Conservation (phyloP, 2,888 invertebrate genomes). For the Argyresthia albistria region DNA sequence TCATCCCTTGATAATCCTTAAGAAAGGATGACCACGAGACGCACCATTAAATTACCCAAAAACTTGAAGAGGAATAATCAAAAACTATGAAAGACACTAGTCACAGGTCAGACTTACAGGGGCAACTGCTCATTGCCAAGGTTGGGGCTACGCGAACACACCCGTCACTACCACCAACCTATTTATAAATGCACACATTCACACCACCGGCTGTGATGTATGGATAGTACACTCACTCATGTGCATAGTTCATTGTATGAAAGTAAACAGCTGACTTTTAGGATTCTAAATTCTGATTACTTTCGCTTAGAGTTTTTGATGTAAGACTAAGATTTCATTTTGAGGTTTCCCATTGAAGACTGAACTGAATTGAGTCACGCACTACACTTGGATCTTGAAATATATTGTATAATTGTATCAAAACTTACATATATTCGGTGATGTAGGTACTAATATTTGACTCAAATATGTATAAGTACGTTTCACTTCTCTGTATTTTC, state of each 20-base stretch:
- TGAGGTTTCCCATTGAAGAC: too few species aligned
- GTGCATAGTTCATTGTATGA: constrained; percentile 12
- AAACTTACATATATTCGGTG: too few species aligned
- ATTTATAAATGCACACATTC: constrained; percentile 59
- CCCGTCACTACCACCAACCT: constrained; percentile 43
- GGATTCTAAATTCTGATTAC: not conserved
- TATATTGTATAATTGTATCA: too few species aligned
- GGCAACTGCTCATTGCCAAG: constrained; percentile 57
- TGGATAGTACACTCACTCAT: constrained; percentile 18
- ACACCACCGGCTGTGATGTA: constrained; percentile 20
- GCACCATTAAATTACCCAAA: not conserved
- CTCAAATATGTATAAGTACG: too few species aligned
- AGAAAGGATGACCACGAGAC: not conserved
- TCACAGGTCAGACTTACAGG: constrained; percentile 13
- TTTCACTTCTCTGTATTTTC: too few species aligned
- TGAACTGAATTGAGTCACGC: too few species aligned
- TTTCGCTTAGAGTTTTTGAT: too few species aligned
- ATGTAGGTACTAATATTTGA: too few species aligned
- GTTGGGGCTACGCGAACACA: constrained; percentile 49
- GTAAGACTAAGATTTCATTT: too few species aligned
- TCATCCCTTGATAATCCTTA: not conserved
- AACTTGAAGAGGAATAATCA: not conserved
- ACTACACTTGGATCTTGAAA: too few species aligned
- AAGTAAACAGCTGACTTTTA: not conserved
- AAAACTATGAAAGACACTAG: not conserved